Conservation (phyloP, 2,888 invertebrate species). For the Melikaiella ostensackeni region DNA sequence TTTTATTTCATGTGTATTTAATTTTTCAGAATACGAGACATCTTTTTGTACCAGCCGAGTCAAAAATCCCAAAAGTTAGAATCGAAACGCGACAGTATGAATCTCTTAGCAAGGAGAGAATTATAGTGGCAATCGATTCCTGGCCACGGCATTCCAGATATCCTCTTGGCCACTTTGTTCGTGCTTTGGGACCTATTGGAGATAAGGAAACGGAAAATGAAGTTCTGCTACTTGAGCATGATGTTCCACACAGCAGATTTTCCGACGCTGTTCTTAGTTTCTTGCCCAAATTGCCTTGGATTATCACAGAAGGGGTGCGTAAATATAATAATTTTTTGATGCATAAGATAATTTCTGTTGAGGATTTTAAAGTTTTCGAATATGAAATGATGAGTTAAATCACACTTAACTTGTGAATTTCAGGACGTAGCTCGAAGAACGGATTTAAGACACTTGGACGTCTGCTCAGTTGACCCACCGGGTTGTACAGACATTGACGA, state of each 20-base stretch:
- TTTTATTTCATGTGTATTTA: no score
- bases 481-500: constrained; percentile 99
- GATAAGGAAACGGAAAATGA: constrained; percentile 98
- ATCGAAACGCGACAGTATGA: constrained; percentile 97
- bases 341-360: neutral
- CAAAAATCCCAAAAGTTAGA: constrained; percentile 94
- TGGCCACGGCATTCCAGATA: constrained; percentile 97
- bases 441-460: constrained; percentile 90
- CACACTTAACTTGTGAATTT: constrained; percentile 17
- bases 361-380: neutral
- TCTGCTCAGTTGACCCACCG: constrained; percentile 98
- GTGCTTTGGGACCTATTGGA: constrained; percentile 94
- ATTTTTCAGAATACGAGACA: constrained; percentile 80
- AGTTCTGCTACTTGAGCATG: constrained; percentile 96
- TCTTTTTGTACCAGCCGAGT: constrained; percentile 96
- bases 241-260: constrained; percentile 97
- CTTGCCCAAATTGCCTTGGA: constrained; percentile 93
- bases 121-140: constrained; percentile 96
- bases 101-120: constrained; percentile 87
- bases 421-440: constrained; percentile 88
- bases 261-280: constrained; percentile 95
- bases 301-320: constrained; percentile 88
- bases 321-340: constrained; percentile 8
- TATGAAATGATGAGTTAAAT: neutral
- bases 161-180: constrained; percentile 97